These are phyloP conservation scores for Diplazon laetatorius DNA, from an alignment of 2,888 invertebrate genomes.

Conservation along the genomic window DNA sequence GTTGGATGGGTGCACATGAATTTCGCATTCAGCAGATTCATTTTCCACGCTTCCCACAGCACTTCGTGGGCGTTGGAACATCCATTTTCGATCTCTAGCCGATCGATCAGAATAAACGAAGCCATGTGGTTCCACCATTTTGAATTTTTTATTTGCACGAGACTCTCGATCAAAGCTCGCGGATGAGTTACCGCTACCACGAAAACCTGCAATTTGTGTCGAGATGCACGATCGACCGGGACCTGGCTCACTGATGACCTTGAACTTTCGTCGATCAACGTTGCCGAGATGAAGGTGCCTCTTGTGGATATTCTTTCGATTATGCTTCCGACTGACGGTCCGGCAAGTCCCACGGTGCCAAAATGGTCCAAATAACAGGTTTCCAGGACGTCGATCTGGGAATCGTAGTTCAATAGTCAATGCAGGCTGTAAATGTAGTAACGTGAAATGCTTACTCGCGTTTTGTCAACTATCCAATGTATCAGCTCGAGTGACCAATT, in stretches of 20 bases:
- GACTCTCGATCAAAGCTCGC: neutral
- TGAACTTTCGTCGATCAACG: neutral
- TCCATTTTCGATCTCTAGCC: neutral
- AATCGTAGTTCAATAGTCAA: neutral
- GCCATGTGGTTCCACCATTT: too few relatives aligned
- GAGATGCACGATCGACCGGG: too few relatives aligned
- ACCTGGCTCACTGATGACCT: too few relatives aligned
- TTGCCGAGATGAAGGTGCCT: neutral
- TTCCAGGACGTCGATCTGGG: neutral
- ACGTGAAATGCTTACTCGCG: too few relatives aligned
- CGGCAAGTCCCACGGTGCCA: too few relatives aligned
- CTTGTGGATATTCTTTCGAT: too few relatives aligned
- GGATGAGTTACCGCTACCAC: neutral
- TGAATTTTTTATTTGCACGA: too few relatives aligned
- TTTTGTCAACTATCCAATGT: too few relatives aligned
- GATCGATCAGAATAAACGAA: neutral
- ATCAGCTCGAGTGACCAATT: too few relatives aligned
- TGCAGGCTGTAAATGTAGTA: neutral
- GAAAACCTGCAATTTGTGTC: too few relatives aligned
- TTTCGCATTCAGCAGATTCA: neutral
- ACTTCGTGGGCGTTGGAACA: neutral
- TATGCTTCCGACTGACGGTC: too few relatives aligned
- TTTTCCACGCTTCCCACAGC: neutral
- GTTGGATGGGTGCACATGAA: neutral
- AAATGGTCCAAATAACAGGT: neutral